Evolutionary conservation across 2,797 vertebrate genomes (phyloP).

Genomic region (Neostethus bicornis): DNA sequence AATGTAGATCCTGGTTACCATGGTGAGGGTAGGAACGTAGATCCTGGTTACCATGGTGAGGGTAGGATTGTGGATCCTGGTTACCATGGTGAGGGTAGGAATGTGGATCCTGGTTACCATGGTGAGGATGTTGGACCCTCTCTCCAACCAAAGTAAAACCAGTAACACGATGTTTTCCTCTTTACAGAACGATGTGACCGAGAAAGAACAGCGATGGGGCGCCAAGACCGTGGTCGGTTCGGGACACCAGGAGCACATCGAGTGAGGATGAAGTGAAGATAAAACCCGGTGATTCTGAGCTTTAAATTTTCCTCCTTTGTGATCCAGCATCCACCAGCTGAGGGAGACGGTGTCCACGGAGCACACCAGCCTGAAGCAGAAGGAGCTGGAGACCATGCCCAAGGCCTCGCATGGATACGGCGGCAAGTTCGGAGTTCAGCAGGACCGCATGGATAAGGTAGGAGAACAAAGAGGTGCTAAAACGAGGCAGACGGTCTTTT

Average conservation of each 20-base stretch:
- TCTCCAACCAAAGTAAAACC: too few relatives aligned
- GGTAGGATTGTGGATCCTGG: too few relatives aligned
- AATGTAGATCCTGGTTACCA: too few relatives aligned
- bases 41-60: too few relatives aligned
- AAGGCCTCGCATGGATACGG: slow-evolving; percentile 94
- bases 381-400: slow-evolving; percentile 87
- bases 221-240: slow-evolving; percentile 94
- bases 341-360: slow-evolving; percentile 91
- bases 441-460: slow-evolving; percentile 97
- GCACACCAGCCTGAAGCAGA: slow-evolving; percentile 89
- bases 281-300: too few relatives aligned
- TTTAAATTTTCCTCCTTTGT: slow-evolving; percentile 5
- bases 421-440: slow-evolving; percentile 92
- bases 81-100: too few relatives aligned
- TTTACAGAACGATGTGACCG: slow-evolving; percentile 90
- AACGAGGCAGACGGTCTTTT: too few relatives aligned
- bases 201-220: slow-evolving; percentile 97
- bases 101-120: too few relatives aligned
- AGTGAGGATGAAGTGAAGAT: slow-evolving; percentile 85
- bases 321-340: slow-evolving; percentile 86
- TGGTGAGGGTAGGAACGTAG: too few relatives aligned
- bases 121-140: too few relatives aligned
- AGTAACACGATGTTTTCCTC: too few relatives aligned
- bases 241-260: slow-evolving; percentile 95
- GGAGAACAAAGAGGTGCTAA: not conserved